Conservation (phyloP, 1,140 invertebrate species). For the Drosophila willistoni region DNA sequence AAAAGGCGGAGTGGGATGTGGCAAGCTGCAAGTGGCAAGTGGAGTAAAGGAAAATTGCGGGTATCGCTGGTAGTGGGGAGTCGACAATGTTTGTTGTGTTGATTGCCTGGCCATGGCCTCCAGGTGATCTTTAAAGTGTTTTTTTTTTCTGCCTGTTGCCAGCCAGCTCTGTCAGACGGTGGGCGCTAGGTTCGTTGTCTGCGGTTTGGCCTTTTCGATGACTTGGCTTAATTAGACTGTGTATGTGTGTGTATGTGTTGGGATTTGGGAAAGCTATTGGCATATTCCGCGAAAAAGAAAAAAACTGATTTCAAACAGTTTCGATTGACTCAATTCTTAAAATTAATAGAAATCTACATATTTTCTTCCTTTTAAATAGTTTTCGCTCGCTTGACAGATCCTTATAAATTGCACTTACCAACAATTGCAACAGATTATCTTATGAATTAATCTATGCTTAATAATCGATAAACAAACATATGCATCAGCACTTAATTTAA, state of each 20-base stretch:
- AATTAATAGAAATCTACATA: background rate
- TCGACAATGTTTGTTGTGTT: constrained; percentile 46
- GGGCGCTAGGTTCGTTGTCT: constrained; percentile 22
- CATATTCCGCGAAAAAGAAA: no score
- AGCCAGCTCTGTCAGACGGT: constrained; percentile 33
- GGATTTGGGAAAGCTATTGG: background rate
- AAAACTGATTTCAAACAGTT: background rate
- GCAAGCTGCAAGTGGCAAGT: background rate
- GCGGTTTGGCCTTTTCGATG: constrained; percentile 38
- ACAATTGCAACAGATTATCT: no score
- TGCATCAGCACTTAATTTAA: no score
- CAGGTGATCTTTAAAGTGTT: constrained; percentile 42
- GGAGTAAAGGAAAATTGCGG: background rate
- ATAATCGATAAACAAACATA: no score
- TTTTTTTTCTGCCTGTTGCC: constrained; percentile 24
- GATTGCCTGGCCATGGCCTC: constrained; percentile 59
- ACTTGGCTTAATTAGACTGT: constrained; percentile 11
- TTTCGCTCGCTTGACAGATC: no score
- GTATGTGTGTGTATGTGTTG: background rate
- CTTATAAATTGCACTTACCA: no score
- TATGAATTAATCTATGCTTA: no score
- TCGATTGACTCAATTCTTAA: background rate
- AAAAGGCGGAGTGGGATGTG: background rate
- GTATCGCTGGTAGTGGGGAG: background rate
- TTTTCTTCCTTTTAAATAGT: no score